These are phyloP conservation scores for Drusus annulatus DNA, from an alignment of 1,140 invertebrate genomes.

Conservation along the genomic window DNA sequence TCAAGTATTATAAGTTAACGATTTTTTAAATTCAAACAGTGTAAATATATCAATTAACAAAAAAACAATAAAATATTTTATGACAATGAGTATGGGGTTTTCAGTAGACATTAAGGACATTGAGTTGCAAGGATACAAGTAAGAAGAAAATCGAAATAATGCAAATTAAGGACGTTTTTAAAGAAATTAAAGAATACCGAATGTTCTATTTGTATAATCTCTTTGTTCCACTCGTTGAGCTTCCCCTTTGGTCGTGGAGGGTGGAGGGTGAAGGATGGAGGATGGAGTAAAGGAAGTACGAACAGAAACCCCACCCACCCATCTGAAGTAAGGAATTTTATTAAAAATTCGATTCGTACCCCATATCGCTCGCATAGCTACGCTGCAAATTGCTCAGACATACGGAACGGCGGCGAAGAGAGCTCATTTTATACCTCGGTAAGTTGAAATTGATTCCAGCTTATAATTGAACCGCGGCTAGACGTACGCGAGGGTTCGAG, in stretches of 20 bases:
- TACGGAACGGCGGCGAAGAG: slow-evolving; percentile 43
- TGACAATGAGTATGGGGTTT: no score
- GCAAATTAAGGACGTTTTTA: no score
- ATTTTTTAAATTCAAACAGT: no score
- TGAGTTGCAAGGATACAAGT: no score
- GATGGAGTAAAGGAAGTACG: slow-evolving; percentile 3
- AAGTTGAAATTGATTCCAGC: slow-evolving; percentile 59
- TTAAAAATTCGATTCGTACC: slow-evolving; percentile 51
- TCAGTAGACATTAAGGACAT: no score
- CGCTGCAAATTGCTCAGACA: slow-evolving; percentile 36
- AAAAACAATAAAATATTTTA: no score
- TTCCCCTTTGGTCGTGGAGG: no score
- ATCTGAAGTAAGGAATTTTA: slow-evolving; percentile 48
- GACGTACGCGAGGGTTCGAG: slow-evolving; percentile 55
- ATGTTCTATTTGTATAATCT: slow-evolving; percentile 25
- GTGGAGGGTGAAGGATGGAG: no score
- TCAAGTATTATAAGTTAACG: no score
- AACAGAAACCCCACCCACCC: not conserved
- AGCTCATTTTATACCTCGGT: slow-evolving; percentile 56
- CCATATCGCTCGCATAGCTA: slow-evolving; percentile 35
- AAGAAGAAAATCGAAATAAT: no score
- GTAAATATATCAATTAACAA: no score
- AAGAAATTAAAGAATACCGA: no score
- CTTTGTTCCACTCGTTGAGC: slow-evolving; percentile 22
- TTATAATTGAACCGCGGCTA: slow-evolving; percentile 59